These are phyloP conservation scores for Gymnoscopelus braueri DNA, from an alignment of 2,797 vertebrate species.

Conservation along the genomic window DNA sequence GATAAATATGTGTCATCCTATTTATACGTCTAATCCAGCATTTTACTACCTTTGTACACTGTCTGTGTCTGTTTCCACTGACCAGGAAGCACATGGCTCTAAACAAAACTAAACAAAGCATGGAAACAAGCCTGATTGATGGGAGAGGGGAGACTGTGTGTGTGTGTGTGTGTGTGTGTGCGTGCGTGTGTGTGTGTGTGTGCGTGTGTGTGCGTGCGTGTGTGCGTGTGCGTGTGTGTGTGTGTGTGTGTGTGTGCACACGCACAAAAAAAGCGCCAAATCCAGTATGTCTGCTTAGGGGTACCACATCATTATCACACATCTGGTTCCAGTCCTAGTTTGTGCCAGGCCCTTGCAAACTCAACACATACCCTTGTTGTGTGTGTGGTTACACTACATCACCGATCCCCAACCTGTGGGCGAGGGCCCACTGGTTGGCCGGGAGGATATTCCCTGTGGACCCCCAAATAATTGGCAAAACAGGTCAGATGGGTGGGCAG, in stretches of 20 bases:
- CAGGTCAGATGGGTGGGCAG: too few species aligned
- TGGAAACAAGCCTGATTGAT: slow-evolving; percentile 37
- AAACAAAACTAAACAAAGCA: slow-evolving; percentile 16
- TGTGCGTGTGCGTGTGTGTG: slow-evolving; percentile 24
- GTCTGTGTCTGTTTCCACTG: slow-evolving; percentile 16
- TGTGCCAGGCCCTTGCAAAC: too few species aligned
- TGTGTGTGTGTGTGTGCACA: slow-evolving; percentile 13
- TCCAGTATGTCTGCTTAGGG: slow-evolving; percentile 3
- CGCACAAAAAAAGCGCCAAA: neutral
- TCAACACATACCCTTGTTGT: too few species aligned
- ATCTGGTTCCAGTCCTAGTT: neutral
- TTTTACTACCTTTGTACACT: slow-evolving; percentile 20
- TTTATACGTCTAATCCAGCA: slow-evolving; percentile 13
- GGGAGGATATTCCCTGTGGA: too few species aligned
- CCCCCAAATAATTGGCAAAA: too few species aligned
- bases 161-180: slow-evolving; percentile 20
- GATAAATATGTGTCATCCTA: slow-evolving; percentile 24
- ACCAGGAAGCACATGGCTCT: slow-evolving; percentile 38
- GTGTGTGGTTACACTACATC: too few species aligned
- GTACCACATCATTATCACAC: neutral
- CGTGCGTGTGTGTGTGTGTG: slow-evolving; percentile 1
- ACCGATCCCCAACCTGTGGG: too few species aligned
- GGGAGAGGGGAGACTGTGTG: slow-evolving; percentile 11
- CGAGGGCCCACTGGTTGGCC: too few species aligned
- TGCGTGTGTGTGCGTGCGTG: slow-evolving; percentile 19